Evolutionary conservation across 2,888 invertebrate species (phyloP), one percentile per base, ranked within the genome.

Genomic region (Phlogophora meticulosa): DNA sequence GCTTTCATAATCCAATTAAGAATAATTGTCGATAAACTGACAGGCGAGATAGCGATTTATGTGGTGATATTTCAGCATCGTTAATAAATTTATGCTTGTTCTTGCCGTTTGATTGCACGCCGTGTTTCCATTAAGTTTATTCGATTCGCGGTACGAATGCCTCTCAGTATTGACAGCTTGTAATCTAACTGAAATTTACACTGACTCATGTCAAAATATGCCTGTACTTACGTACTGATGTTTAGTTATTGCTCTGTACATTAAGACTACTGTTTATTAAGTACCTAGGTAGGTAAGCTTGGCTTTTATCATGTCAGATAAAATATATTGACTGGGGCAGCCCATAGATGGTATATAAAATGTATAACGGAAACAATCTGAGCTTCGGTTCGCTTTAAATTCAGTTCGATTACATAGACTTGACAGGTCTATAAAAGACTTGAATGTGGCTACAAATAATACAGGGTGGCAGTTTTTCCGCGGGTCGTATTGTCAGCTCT

Each of bases 1-100:
- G 92, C 93, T 94, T 94, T 94, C 94, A 93, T 95, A 95, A 95
- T 95, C 95, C 95, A 95, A 95, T 95, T 95, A 95, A 93, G 94
- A 94, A 93, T 95, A 95, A 95, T 95, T 93, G 94, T 94, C 95
- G 94, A 93, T 94, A 94, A 95, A 94, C 92, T 94, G 95, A 94
- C 95, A 92, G 94, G 87, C 89, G 83, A 89, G 91, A 93, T 94
- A 91, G 91, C 93, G 93, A 95, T 95, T 95, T 95, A 95, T 94
- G 95, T 87, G 92, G 93, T 92, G 94, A 95, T 95, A 95, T 95
- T 95, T 95, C 92, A 94, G 91, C 88, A 92, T 94, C 90, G 94
- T 95, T 95, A 94, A 95, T 95, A 95, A 95, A 95, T 94, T 94
- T 92, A 93, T 94, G 93, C 95, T 95, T 92, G 94, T 95, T 94